These are phyloP conservation scores for Rhamnusium bicolor DNA, from an alignment of 2,888 invertebrate genomes.

Conservation along the genomic window DNA sequence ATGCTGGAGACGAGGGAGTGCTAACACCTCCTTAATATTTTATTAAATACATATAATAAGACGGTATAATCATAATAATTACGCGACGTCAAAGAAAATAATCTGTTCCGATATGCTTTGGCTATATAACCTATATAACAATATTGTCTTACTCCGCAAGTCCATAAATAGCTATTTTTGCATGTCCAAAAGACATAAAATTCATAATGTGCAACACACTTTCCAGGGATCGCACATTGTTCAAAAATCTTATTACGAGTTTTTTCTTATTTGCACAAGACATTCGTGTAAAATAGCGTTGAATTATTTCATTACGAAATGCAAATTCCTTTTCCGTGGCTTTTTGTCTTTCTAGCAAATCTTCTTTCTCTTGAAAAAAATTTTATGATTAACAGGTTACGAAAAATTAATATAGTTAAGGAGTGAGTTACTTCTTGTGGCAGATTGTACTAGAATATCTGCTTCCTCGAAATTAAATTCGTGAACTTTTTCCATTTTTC, in stretches of 20 bases:
- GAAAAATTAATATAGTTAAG: neutral
- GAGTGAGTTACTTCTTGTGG: constrained; percentile 29
- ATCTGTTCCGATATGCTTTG: no score
- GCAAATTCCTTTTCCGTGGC: constrained; percentile 24
- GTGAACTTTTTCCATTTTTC: neutral
- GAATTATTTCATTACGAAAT: constrained; percentile 20
- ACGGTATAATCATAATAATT: no score
- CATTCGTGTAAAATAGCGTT: constrained; percentile 38
- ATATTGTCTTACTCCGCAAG: constrained; percentile 23
- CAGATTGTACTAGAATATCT: constrained; percentile 26
- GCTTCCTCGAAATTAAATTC: neutral
- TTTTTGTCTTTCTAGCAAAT: neutral
- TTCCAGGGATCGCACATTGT: constrained; percentile 9
- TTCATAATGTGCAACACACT: constrained; percentile 36
- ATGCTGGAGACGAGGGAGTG: no score
- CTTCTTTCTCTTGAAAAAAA: constrained; percentile 34
- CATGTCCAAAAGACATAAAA: constrained; percentile 34
- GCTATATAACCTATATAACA: no score
- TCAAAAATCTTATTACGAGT: constrained; percentile 30
- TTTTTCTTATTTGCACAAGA: constrained; percentile 27
- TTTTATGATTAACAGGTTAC: neutral
- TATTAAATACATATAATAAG: no score
- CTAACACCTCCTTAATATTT: no score
- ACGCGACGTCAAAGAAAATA: no score
- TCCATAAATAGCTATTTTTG: constrained; percentile 31